Evolutionary conservation across 2,888 invertebrate species (phyloP).

Genomic region (Melinaea menophilus): DNA sequence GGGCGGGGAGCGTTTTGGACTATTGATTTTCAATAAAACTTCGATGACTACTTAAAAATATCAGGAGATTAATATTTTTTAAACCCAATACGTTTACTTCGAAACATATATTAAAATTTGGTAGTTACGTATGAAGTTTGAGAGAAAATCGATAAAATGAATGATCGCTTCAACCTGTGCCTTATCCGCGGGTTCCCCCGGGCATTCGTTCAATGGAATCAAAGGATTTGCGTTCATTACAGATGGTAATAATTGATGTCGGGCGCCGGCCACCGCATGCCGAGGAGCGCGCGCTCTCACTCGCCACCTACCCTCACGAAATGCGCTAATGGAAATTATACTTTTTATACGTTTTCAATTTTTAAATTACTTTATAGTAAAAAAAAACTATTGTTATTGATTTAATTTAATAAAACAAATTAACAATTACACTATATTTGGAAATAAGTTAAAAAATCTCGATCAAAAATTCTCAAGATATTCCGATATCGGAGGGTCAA

Average conservation of each 20-base stretch:
- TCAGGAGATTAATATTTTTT: too few relatives aligned
- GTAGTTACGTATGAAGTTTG: too few relatives aligned
- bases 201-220: slow-evolving; percentile 74
- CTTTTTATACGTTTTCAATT: slow-evolving; percentile 1
- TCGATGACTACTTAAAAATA: too few relatives aligned
- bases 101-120: too few relatives aligned
- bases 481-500: slow-evolving; percentile 44
- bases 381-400: too few relatives aligned
- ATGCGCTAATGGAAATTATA: slow-evolving; percentile 28
- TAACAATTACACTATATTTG: too few relatives aligned
- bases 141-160: neutral
- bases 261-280: slow-evolving; percentile 31
- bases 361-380: neutral
- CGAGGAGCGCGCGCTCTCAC: slow-evolving; percentile 15
- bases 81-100: too few relatives aligned
- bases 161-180: slow-evolving; percentile 32
- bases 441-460: neutral
- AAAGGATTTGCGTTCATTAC: slow-evolving; percentile 77
- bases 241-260: slow-evolving; percentile 69
- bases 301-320: slow-evolving; percentile 12
- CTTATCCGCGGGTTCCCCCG: slow-evolving; percentile 45
- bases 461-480: slow-evolving; percentile 39
- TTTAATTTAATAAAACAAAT: too few relatives aligned
- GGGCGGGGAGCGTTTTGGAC: neutral
- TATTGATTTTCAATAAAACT: too few relatives aligned